Percentiles rank a stretch among this genome's conserved stretches.
Evolutionary conservation across 2,888 invertebrate species (phyloP).

Genomic region (Metellina segmentata): DNA sequence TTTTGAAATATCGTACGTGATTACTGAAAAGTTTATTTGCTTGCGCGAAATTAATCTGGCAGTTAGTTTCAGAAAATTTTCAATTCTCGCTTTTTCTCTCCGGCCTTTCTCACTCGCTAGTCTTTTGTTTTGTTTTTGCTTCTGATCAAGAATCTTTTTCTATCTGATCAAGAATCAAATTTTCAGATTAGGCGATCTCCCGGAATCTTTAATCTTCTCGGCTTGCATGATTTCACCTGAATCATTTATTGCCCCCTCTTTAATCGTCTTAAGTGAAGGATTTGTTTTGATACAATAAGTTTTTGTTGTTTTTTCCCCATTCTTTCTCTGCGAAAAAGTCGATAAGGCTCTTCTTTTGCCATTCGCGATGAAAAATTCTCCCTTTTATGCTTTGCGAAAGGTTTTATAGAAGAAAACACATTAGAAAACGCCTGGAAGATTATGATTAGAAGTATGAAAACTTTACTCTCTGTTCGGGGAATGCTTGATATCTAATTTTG

Average conservation of each 20-base stretch:
- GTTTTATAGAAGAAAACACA: neutral
- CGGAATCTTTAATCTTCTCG: slow-evolving; percentile 25
- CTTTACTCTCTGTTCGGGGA: neutral
- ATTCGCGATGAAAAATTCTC: neutral
- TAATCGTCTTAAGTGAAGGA: slow-evolving; percentile 44
- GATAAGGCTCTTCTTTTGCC: neutral
- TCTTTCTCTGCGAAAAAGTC: neutral
- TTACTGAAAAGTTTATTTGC: slow-evolving; percentile 63
- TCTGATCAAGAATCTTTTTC: neutral
- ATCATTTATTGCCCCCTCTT: slow-evolving; percentile 52
- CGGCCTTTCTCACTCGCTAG: neutral
- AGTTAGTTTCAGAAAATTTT: slow-evolving; percentile 15
- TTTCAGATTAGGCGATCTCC: slow-evolving; percentile 34
- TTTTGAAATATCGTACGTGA: slow-evolving; percentile 67
- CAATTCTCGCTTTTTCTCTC: slow-evolving; percentile 4
- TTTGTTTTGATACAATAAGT: slow-evolving; percentile 11
- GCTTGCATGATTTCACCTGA: slow-evolving; percentile 37
- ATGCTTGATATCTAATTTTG: neutral
- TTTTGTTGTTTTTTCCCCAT: neutral
- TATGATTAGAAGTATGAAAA: neutral
- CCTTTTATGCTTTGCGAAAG: neutral
- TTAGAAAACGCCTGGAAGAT: neutral
- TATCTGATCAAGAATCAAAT: slow-evolving; percentile 31
- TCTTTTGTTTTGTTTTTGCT: neutral
- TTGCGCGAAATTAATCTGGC: slow-evolving; percentile 41